Percentiles rank a stretch among this genome's conserved stretches.
These are phyloP conservation scores for Onchidella celtica DNA, from an alignment of 2,888 invertebrate genomes.

Conservation along the genomic window DNA sequence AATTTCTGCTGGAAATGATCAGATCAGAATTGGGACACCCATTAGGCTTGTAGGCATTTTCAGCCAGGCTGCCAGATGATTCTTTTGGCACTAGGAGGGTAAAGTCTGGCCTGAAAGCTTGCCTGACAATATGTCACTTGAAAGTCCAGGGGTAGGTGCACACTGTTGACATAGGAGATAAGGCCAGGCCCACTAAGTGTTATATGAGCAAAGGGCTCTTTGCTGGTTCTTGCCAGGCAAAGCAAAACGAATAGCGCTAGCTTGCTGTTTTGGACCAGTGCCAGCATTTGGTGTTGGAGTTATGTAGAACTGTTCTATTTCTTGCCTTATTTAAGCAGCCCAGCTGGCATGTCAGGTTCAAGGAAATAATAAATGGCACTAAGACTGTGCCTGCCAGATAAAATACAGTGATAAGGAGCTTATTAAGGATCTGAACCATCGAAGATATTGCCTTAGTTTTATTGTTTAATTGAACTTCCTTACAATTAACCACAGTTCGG, in stretches of 20 bases:
- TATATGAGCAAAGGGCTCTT: neutral
- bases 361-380: neutral
- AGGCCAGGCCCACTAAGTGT: neutral
- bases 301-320: neutral
- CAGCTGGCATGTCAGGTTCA: neutral
- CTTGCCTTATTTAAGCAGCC: neutral
- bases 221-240: neutral
- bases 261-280: neutral
- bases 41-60: too few species aligned
- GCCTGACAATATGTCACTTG: neutral
- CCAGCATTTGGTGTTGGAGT: neutral
- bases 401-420: neutral
- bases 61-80: too few species aligned
- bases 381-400: neutral
- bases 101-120: too few species aligned
- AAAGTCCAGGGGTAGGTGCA: neutral
- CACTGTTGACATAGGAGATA: neutral
- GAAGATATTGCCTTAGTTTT: neutral
- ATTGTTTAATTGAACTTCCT: neutral
- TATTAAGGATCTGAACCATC: neutral
- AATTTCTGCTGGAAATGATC: too few species aligned
- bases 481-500: too few species aligned
- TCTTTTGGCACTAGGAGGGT: too few species aligned
- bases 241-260: neutral
- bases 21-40: too few species aligned